Conservation (phyloP, 2,888 invertebrate genomes). For the Microctonus brassicae region DNA sequence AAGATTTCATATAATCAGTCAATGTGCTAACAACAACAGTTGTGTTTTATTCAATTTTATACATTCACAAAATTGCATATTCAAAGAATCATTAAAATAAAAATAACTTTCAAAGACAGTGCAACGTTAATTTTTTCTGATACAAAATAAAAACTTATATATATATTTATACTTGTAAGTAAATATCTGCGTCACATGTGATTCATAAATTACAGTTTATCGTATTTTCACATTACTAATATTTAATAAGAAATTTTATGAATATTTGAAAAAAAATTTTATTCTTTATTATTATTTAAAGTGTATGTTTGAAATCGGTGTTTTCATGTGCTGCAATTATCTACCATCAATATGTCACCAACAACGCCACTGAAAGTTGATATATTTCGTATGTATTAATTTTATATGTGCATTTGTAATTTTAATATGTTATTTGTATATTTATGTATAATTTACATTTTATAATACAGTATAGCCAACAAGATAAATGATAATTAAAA, state of each 20-base stretch:
- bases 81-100: too few relatives aligned
- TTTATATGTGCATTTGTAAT: background rate
- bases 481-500: too few relatives aligned
- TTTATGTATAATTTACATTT: too few relatives aligned
- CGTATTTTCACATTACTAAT: background rate
- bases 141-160: too few relatives aligned
- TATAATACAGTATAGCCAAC: too few relatives aligned
- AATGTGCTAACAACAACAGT: constrained; percentile 48
- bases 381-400: constrained; percentile 49
- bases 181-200: too few relatives aligned
- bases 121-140: too few relatives aligned
- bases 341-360: constrained; percentile 46
- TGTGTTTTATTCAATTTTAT: constrained; percentile 38
- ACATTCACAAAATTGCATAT: too few relatives aligned
- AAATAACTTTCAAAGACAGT: too few relatives aligned
- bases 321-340: background rate
- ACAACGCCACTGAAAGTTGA: constrained; percentile 55
- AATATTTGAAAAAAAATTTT: too few relatives aligned
- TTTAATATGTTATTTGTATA: too few relatives aligned
- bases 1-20: constrained; percentile 45
- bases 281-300: background rate
- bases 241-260: background rate
- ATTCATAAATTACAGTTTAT: background rate
- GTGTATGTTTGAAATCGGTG: background rate
- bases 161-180: too few relatives aligned